A percentile compares a stretch with the other conserved stretches of the same genome.
Evolutionary conservation across 2,113 vertebrate species (phyloP).

Genomic region (Pica pica): DNA sequence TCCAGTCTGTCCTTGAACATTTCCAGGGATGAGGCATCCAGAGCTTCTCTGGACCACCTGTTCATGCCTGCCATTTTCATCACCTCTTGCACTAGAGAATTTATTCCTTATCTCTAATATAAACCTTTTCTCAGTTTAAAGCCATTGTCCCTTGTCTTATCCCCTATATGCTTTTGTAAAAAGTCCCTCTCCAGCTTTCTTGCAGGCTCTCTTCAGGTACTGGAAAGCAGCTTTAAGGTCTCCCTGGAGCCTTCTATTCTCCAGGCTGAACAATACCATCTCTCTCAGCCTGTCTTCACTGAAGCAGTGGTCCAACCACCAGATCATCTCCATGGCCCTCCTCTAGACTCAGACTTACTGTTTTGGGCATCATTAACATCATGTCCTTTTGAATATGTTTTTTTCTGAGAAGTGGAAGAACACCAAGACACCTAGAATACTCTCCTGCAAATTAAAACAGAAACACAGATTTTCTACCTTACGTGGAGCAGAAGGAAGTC

Average conservation of each 20-base stretch:
- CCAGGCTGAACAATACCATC: neutral
- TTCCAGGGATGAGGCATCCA: neutral
- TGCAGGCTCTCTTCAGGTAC: neutral
- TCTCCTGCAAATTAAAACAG: neutral
- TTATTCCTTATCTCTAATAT: neutral
- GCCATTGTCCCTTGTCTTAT: neutral
- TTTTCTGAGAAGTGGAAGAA: neutral
- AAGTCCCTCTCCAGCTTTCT: neutral
- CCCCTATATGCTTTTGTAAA: no score
- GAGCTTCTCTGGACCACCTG: neutral
- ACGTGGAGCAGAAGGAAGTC: neutral
- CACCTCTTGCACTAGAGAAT: neutral
- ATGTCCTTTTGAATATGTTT: neutral
- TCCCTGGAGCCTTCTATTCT: neutral
- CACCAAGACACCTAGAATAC: neutral
- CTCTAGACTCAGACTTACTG: neutral
- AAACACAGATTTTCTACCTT: neutral
- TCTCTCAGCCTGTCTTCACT: neutral
- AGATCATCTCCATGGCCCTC: rapidly evolving
- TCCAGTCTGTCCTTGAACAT: neutral
- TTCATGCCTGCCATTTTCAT: no score
- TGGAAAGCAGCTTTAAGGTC: neutral
- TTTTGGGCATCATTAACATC: neutral
- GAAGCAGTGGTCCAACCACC: neutral
- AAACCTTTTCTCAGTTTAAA: neutral